Evolutionary conservation across 2,888 invertebrate species (phyloP).

Genomic region (Catocala nupta): DNA sequence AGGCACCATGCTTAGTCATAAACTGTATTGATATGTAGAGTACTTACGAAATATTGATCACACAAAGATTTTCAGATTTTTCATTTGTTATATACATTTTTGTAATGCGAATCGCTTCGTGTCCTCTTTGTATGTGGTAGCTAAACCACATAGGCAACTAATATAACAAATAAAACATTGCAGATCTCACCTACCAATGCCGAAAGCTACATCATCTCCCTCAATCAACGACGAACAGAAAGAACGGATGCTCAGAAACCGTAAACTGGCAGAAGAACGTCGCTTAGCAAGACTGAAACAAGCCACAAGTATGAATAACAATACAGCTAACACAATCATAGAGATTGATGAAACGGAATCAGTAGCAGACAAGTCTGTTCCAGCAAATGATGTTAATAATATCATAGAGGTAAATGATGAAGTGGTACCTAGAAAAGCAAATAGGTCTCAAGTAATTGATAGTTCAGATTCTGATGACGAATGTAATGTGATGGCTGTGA

Average conservation of each 20-base stretch:
- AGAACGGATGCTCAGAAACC: conserved; percentile 90
- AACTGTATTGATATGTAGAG: too few relatives aligned
- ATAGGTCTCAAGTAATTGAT: conserved; percentile 34
- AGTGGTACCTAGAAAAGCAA: conserved; percentile 7
- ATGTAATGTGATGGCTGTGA: conserved; percentile 46
- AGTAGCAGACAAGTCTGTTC: background rate
- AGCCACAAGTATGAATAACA: conserved; percentile 12
- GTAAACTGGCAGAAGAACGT: conserved; percentile 89
- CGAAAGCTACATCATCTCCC: conserved; percentile 80
- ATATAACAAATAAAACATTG: conserved; percentile 31
- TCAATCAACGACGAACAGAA: conserved; percentile 88
- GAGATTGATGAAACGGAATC: conserved; percentile 21
- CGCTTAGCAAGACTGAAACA: conserved; percentile 84
- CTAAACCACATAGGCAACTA: background rate
- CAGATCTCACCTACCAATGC: conserved; percentile 66
- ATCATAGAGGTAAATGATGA: conserved; percentile 3
- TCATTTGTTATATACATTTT: too few relatives aligned
- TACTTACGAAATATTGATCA: too few relatives aligned
- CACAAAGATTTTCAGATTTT: too few relatives aligned
- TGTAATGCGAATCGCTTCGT: too few relatives aligned
- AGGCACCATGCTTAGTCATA: too few relatives aligned
- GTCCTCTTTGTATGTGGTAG: background rate
- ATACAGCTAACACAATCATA: background rate
- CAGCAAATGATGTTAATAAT: conserved; percentile 20
- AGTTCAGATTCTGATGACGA: conserved; percentile 61